Percentiles rank a stretch among this genome's conserved stretches.
Evolutionary conservation across 2,797 vertebrate species (phyloP).

Genomic region (Cynodonichthys magdalenae): DNA sequence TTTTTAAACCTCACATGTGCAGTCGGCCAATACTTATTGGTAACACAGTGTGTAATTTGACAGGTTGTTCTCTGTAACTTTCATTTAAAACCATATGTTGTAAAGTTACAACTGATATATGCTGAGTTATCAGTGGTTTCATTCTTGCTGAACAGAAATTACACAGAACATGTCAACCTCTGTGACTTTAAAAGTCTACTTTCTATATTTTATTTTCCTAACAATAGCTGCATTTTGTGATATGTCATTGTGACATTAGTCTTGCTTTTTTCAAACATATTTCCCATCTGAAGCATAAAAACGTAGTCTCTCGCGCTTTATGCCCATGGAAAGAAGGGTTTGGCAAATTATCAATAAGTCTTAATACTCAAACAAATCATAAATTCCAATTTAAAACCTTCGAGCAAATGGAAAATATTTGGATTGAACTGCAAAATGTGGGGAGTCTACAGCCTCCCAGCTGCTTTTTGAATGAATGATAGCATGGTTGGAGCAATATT

Average conservation of each 20-base stretch:
- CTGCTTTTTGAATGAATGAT: slow-evolving; percentile 41
- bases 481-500: slow-evolving; percentile 50
- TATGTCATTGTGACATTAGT: slow-evolving; percentile 53
- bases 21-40: slow-evolving; percentile 51
- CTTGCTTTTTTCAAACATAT: slow-evolving; percentile 46
- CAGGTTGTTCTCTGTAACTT: slow-evolving; percentile 44
- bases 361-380: slow-evolving; percentile 32
- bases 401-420: slow-evolving; percentile 45
- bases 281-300: slow-evolving; percentile 26
- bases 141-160: slow-evolving; percentile 32
- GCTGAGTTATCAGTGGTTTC: slow-evolving; percentile 29
- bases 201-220: slow-evolving; percentile 20
- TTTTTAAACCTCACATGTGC: slow-evolving; percentile 39
- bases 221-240: slow-evolving; percentile 60
- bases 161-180: slow-evolving; percentile 27
- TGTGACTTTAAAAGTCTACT: slow-evolving; percentile 52
- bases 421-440: slow-evolving; percentile 48
- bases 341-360: slow-evolving; percentile 17
- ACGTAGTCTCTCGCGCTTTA: slow-evolving; percentile 8
- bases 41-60: slow-evolving; percentile 62
- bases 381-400: slow-evolving; percentile 28
- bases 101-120: slow-evolving; percentile 34
- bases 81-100: slow-evolving; percentile 33
- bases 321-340: neutral
- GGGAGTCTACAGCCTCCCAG: slow-evolving; percentile 38